phyloP scores from a whole-genome alignment of 2,888 invertebrate species.

The Oithona nana region DNA sequence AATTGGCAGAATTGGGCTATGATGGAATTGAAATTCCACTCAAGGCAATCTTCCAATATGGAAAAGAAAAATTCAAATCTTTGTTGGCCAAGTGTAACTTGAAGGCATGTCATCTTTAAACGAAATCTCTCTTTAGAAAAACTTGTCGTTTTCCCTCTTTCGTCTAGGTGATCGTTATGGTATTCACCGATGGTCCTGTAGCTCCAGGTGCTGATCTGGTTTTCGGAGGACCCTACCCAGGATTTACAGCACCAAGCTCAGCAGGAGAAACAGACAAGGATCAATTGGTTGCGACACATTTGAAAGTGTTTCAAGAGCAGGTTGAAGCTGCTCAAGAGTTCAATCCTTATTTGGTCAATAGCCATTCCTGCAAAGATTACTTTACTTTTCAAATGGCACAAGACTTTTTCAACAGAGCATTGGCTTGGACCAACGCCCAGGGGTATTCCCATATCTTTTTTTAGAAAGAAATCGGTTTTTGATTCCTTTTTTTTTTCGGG shows the following conservation, averaged over 20 bases:
- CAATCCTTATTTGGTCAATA: not conserved
- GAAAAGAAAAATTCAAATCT: slow-evolving; percentile 1
- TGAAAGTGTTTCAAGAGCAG: slow-evolving; percentile 8
- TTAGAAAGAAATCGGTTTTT: not conserved
- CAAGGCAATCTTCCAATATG: not conserved
- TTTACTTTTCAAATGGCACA: slow-evolving; percentile 10
- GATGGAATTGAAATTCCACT: not conserved
- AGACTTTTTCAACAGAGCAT: not conserved
- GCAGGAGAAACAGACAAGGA: slow-evolving; percentile 10
- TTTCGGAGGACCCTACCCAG: slow-evolving; percentile 12
- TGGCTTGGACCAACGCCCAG: slow-evolving; percentile 2
- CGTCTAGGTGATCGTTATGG: slow-evolving; percentile 5
- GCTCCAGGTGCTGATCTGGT: not conserved
- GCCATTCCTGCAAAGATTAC: slow-evolving; percentile 4
- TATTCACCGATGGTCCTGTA: slow-evolving; percentile 10
- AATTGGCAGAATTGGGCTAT: not conserved
- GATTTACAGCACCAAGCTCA: not conserved
- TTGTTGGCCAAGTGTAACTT: not conserved
- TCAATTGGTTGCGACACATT: not conserved
- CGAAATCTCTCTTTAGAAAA: no score
- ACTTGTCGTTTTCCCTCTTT: no score
- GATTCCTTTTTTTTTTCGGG: not conserved
- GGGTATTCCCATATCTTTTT: not conserved
- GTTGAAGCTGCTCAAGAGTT: slow-evolving; percentile 8
- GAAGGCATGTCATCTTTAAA: no score